Percentiles rank a stretch among this genome's conserved stretches.
These are phyloP conservation scores for Eremophila alpestris DNA, from an alignment of 2,797 vertebrate species.

Conservation along the genomic window DNA sequence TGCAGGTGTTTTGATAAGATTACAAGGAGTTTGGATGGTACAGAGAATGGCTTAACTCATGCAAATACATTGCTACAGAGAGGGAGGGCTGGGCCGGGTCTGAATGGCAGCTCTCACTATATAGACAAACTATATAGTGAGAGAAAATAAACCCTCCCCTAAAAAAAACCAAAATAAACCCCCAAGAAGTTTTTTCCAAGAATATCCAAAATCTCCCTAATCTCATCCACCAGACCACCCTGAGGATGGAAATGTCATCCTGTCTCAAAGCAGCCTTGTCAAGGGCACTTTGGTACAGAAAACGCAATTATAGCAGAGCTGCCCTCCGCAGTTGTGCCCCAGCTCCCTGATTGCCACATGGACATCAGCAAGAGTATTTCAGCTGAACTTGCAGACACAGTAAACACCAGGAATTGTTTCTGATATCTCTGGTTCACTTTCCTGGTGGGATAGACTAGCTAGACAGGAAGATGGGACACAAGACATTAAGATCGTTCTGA, in stretches of 20 bases:
- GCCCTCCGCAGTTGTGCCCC: not conserved
- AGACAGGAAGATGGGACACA: not conserved
- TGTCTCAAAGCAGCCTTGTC: not conserved
- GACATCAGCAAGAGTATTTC: not conserved
- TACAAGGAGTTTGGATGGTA: too few relatives aligned
- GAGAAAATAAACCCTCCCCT: not conserved
- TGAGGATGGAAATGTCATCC: not conserved
- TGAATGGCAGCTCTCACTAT: not conserved
- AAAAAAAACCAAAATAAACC: not conserved
- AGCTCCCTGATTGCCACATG: not conserved
- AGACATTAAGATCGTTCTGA: not conserved
- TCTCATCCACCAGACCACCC: not conserved
- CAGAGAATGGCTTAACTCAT: too few relatives aligned
- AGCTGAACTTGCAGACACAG: not conserved
- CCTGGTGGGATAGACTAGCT: not conserved
- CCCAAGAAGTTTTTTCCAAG: not conserved
- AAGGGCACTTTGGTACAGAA: not conserved
- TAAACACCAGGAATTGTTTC: not conserved
- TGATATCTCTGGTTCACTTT: not conserved
- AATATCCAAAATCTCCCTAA: not conserved
- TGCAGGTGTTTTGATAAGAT: too few relatives aligned
- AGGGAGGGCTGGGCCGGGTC: not conserved
- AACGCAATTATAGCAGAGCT: not conserved
- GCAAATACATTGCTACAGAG: too few relatives aligned
- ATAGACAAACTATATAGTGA: not conserved